Evolutionary conservation across 2,113 vertebrate species (phyloP).

Genomic region (Ahaetulla prasina): DNA sequence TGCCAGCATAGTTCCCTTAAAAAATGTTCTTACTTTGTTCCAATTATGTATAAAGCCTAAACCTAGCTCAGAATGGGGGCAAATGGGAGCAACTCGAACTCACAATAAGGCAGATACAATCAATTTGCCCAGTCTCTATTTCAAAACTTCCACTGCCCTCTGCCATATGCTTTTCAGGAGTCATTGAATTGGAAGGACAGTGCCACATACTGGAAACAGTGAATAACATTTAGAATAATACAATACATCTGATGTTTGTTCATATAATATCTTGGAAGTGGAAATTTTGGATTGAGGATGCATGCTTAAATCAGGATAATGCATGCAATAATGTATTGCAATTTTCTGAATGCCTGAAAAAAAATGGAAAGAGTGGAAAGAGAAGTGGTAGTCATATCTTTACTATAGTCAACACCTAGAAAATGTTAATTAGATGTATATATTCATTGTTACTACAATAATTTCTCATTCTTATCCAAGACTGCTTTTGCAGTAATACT

Average conservation of each 20-base stretch:
- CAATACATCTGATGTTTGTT: background rate
- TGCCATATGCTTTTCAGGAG: background rate
- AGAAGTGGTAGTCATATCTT: background rate
- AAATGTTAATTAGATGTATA: background rate
- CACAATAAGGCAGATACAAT: background rate
- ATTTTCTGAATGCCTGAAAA: background rate
- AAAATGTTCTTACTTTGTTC: background rate
- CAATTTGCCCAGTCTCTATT: background rate
- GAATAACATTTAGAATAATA: background rate
- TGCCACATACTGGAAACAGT: background rate
- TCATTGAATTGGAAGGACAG: background rate
- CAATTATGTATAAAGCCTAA: background rate
- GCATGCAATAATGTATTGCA: background rate
- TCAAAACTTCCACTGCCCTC: background rate
- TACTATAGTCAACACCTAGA: background rate
- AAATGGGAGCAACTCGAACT: background rate
- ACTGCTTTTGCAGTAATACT: background rate
- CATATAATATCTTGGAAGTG: background rate
- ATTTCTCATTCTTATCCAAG: background rate
- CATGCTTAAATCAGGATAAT: background rate
- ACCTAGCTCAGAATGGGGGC: background rate
- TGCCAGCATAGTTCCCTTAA: background rate
- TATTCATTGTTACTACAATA: background rate
- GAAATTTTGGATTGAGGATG: background rate
- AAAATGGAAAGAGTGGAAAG: background rate